Evolutionary conservation across 2,888 invertebrate genomes (phyloP).

Genomic region (Cheilosia grossa): DNA sequence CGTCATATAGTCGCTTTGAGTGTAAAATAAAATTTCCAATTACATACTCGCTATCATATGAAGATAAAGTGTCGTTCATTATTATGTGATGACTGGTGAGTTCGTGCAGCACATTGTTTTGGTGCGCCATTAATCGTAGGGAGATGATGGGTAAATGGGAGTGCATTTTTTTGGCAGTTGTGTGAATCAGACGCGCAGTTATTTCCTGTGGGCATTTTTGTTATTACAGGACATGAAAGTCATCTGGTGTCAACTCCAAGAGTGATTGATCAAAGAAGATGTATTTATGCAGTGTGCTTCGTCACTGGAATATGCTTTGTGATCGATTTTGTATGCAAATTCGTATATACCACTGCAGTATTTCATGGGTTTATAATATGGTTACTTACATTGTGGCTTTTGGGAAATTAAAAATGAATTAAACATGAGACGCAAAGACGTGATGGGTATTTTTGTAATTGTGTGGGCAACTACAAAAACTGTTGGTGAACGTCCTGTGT

Average conservation of each 20-base stretch:
- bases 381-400: not conserved
- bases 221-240: slow-evolving; percentile 12
- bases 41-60: slow-evolving; percentile 20
- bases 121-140: slow-evolving; percentile 17
- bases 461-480: not conserved
- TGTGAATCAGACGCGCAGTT: slow-evolving; percentile 25
- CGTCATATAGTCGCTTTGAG: not conserved
- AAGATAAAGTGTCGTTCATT: slow-evolving; percentile 12
- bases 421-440: slow-evolving; percentile 9
- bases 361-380: not conserved
- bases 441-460: not conserved
- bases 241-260: not conserved
- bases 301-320: not conserved
- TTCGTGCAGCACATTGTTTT: slow-evolving; percentile 5
- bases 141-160: not conserved
- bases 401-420: slow-evolving; percentile 19
- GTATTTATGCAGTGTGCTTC: not conserved
- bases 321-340: slow-evolving; percentile 27
- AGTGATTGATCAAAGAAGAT: slow-evolving; percentile 20
- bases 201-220: slow-evolving; percentile 1
- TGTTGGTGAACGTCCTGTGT: too few relatives aligned
- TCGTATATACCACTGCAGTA: slow-evolving; percentile 1
- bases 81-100: slow-evolving; percentile 24
- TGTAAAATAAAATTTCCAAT: slow-evolving; percentile 24
- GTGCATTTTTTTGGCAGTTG: slow-evolving; percentile 17